Base-by-base conservation (phyloP, 2,113 vertebrate species). In the Oryzias melastigma region DNA sequence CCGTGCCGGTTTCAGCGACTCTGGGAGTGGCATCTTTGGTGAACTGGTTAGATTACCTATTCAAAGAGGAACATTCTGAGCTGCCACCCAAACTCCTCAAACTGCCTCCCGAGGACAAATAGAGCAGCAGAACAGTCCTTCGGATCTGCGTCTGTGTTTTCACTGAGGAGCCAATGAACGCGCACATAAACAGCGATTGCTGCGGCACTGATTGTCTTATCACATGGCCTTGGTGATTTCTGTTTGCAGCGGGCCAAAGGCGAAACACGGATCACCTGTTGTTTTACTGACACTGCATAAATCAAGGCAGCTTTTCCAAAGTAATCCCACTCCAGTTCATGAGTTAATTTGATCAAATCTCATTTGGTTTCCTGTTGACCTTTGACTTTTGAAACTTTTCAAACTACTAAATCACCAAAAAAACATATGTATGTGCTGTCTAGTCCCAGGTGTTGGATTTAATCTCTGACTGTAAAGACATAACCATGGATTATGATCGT, bases 151-250 rank as follows among this genome's bases (percentile, higher is more conserved):
- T 35, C 2, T 35, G 35, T 35, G 35, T 35, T 35, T 35, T 35
- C 10, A 35, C 10, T 8, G 35, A 12, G 35, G 35, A 35, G 12
- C 35, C 35, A 35, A 35, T 35, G 35, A 35, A 8, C 35, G 12
- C 8, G 8, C 35, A 3, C 35, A 35, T 35, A 35, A 35, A 35
- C 35, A 35, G 42, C 48, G 51, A 27, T 40, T 57, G 42, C 3
- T 13, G 27, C 7, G 73, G 79, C 55, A 86, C 50, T 81, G 16
- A 75, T 81, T 76, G 43, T 77, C 68, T 42, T 15, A 10, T 77
- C 66, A 77, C 79, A 58, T 75, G 68, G 58, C 55, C 50, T 13
- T 6, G 52, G 17, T 20, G 46, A 24, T 44, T 40, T 43, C 56
- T 57, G 65, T 49, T 57, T 59, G 52, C 57, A 60, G 52, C 58